Percentiles rank a stretch among this genome's conserved stretches.
Evolutionary conservation across 2,797 vertebrate species (phyloP).

Genomic region (Enoplosus armatus): DNA sequence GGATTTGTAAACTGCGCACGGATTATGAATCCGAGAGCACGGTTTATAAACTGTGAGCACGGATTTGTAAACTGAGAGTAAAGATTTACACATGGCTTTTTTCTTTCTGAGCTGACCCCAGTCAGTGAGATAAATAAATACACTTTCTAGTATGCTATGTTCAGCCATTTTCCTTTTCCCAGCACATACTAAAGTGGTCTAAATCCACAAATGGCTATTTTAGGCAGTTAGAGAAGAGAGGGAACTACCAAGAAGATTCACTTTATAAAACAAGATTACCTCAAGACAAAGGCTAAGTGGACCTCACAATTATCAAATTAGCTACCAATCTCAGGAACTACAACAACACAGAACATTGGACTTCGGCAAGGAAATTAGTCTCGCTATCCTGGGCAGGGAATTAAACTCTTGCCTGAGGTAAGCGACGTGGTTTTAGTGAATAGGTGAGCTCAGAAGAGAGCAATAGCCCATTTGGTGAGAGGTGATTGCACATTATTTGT

Average conservation of each 20-base stretch:
- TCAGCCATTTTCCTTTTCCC: neutral
- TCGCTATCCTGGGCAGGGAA: neutral
- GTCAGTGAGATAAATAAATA: neutral
- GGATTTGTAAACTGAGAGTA: no score
- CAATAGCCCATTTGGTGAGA: neutral
- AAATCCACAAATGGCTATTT: neutral
- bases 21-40: no score
- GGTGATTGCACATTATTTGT: constrained; percentile 18
- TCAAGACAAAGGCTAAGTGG: neutral
- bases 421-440: neutral
- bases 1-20: no score
- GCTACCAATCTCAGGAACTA: neutral
- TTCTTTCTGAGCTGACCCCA: no score
- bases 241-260: neutral
- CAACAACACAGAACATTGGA: neutral
- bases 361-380: neutral
- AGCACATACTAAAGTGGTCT: neutral
- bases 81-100: no score
- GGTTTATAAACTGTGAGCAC: no score
- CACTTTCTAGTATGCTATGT: neutral
- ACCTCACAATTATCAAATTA: neutral
- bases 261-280: neutral
- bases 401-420: neutral
- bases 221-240: neutral
- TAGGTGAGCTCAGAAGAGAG: constrained; percentile 20